Evolutionary conservation across 2,888 invertebrate genomes (phyloP).

Genomic region (Eristalis pertinax): DNA sequence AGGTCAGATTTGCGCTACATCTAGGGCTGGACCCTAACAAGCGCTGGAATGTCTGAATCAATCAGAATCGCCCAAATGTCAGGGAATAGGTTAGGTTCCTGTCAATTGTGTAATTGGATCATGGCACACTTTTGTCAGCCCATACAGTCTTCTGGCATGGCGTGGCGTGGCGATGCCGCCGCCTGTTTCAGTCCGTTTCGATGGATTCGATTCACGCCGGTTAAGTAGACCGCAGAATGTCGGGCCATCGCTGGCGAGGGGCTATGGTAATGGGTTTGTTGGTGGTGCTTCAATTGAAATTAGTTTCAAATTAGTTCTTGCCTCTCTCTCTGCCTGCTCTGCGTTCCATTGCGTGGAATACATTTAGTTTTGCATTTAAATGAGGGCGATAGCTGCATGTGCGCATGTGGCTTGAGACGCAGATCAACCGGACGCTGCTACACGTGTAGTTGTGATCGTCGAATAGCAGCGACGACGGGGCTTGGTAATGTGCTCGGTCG

Average conservation of each 20-base stretch:
- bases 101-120: constrained; percentile 23
- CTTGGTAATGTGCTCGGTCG: background rate
- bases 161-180: background rate
- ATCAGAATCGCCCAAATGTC: background rate
- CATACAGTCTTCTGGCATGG: constrained; percentile 7
- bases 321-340: background rate
- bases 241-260: constrained; percentile 4
- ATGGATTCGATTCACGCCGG: background rate
- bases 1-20: background rate
- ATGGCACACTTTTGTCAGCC: constrained; percentile 17
- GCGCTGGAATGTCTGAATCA: background rate
- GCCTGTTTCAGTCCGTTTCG: background rate
- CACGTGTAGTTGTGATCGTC: background rate
- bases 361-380: background rate
- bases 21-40: constrained; percentile 3
- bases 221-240: background rate
- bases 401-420: background rate
- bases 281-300: constrained; percentile 67
- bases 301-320: constrained; percentile 20
- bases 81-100: background rate
- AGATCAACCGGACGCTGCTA: background rate
- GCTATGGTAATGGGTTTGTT: constrained; percentile 67
- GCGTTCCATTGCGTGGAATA: background rate
- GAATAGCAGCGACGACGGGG: background rate
- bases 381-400: background rate